Conservation (phyloP, 2,888 invertebrate genomes). For the Fragum fragum region DNA sequence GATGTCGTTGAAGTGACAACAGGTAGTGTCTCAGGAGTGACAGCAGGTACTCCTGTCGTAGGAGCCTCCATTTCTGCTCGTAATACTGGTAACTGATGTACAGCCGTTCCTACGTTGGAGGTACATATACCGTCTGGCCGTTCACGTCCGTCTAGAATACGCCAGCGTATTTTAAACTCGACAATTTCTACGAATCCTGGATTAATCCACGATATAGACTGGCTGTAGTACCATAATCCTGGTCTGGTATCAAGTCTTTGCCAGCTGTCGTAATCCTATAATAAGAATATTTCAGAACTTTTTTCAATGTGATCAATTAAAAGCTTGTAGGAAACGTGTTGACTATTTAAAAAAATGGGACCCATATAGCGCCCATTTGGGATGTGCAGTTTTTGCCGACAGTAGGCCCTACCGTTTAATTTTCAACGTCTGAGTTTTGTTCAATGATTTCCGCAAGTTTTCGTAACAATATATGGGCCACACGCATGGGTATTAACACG, state of each 20-base stretch:
- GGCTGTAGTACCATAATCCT: constrained; percentile 5
- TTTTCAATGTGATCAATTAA: too few relatives aligned
- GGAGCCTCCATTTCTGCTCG: not conserved
- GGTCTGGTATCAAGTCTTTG: not conserved
- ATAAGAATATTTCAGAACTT: too few relatives aligned
- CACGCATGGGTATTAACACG: too few relatives aligned
- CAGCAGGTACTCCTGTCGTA: not conserved
- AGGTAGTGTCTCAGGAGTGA: not conserved
- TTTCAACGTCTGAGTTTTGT: too few relatives aligned
- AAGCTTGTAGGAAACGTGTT: too few relatives aligned
- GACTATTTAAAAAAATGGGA: too few relatives aligned
- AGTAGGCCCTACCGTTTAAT: too few relatives aligned
- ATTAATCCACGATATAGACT: constrained; percentile 7
- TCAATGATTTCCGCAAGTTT: too few relatives aligned
- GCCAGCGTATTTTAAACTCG: not conserved
- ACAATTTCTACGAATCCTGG: not conserved
- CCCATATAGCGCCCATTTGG: too few relatives aligned
- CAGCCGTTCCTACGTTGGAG: not conserved
- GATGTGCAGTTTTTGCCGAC: too few relatives aligned
- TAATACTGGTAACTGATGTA: too few relatives aligned
- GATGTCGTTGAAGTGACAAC: not conserved
- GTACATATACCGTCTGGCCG: not conserved
- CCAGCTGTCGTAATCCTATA: constrained; percentile 8
- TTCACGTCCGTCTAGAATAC: not conserved
- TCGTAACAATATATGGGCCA: too few relatives aligned